phyloP scores from a whole-genome alignment of 2,888 invertebrate species.

The Ophion ellenae region DNA sequence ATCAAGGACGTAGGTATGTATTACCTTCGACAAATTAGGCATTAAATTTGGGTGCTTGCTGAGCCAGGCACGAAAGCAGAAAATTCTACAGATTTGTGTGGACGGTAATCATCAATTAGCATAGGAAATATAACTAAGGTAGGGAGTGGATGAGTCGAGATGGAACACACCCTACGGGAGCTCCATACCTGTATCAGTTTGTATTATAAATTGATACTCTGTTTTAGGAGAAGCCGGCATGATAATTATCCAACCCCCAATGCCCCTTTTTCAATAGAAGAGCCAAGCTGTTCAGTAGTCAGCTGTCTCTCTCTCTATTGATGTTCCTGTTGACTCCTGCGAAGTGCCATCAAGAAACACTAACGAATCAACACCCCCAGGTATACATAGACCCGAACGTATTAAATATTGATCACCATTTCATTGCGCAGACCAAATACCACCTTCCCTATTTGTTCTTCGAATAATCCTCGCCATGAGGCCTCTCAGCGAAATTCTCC shows the following conservation, averaged over 20 bases:
- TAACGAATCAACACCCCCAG: conserved; percentile 40
- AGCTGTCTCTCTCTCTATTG: conserved; percentile 7
- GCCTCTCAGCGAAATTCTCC: not conserved
- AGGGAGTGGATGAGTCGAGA: not conserved
- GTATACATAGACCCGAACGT: conserved; percentile 2
- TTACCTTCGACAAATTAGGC: not conserved
- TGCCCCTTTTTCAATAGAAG: conserved; percentile 53
- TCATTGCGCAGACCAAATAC: conserved; percentile 18
- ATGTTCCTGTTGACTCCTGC: conserved; percentile 43
- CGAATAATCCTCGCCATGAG: conserved; percentile 4
- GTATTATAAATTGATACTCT: conserved; percentile 39
- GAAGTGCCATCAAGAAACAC: conserved; percentile 44
- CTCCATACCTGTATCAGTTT: conserved; percentile 22
- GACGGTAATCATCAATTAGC: not conserved
- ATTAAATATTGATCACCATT: conserved; percentile 52
- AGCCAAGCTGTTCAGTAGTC: conserved; percentile 1
- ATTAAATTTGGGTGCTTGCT: not conserved
- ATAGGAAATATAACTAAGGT: not conserved
- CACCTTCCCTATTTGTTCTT: conserved; percentile 4
- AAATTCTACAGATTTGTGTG: not conserved
- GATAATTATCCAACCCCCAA: conserved; percentile 50
- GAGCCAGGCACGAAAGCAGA: not conserved
- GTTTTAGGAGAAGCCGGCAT: conserved; percentile 49
- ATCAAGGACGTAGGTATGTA: not conserved
- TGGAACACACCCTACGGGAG: not conserved